Base-by-base conservation (phyloP, 2,113 vertebrate species). In the Shinisaurus crocodilurus region DNA sequence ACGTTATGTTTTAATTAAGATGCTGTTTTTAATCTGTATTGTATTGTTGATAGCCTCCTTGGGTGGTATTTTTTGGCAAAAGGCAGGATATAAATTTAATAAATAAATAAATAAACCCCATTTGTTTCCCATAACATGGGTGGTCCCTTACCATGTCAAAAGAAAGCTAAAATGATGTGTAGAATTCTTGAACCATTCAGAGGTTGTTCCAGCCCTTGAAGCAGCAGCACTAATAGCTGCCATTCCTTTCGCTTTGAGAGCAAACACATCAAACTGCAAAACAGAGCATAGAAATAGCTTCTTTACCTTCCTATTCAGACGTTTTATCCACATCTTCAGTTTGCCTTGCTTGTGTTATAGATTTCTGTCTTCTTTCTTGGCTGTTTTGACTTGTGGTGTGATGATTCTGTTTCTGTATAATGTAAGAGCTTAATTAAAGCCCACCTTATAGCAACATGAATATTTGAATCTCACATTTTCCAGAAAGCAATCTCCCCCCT, bases 401-500 rank as follows among this genome's bases (percentile, higher is more conserved):
- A 10, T 7, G 18, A n/a, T 54, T 50, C 23, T 80, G 10, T 88
- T 45, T 48, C 86, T 67, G 20, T 67, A 45, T n/a, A 32, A 50
- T 67, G 23, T 50, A 67, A 50, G 20, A 69, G 43, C 48, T 94
- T 88, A 87, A 92, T 89, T 93, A 63, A 90, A 10, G 20, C 70
- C 88, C 43, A 50, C 45, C 12, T 77, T 16, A 85, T 57, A 92
- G 8, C n/a, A 92, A 82, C 82, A 72, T 63, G 75, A 91, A 93
- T 86, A 93, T 94, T 92, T 92, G 29, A n/a, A 90, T 94, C 60
- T 40, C 65, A 63, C 72, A 63, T 88, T 92, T 93, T 91, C 80
- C 83, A 81, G 89, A 93, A 94, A 40, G 60, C 74, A 6, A 67
- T 80, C 83, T 91, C 91, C 15, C 23, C 27, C 6, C 43, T 45